Evolutionary conservation across 2,113 vertebrate species (phyloP).

Genomic region (Ciconia boyciana): DNA sequence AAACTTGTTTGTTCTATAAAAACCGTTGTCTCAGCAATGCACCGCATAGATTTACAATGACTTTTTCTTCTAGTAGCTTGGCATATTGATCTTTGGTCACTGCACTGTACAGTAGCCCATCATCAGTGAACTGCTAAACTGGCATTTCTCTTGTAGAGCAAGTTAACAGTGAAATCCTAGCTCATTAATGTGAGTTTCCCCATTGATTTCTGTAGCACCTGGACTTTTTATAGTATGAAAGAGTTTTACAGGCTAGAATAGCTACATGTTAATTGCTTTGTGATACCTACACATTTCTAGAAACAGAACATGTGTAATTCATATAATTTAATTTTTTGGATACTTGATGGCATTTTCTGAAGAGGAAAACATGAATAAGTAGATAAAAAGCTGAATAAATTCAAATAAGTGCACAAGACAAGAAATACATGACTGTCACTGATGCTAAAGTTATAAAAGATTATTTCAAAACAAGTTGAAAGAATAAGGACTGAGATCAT

Average conservation of each 20-base stretch:
- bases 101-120: neutral
- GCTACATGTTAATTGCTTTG: slow-evolving; percentile 13
- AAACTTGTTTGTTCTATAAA: neutral
- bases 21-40: neutral
- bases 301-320: slow-evolving; percentile 30
- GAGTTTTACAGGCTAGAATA: neutral
- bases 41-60: neutral
- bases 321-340: neutral
- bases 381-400: slow-evolving; percentile 57
- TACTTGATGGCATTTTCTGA: slow-evolving; percentile 54
- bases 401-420: neutral
- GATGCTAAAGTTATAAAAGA: neutral
- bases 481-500: slow-evolving; percentile 2
- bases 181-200: neutral
- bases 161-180: neutral
- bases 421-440: neutral
- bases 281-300: slow-evolving; percentile 4
- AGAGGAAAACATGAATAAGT: slow-evolving; percentile 55
- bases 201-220: neutral
- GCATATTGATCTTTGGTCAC: neutral
- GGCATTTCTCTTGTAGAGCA: neutral
- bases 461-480: neutral
- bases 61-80: neutral
- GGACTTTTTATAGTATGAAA: neutral
- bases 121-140: neutral